Evolutionary conservation across 2,113 vertebrate genomes (phyloP).

Genomic region (Telmatochromis sp.): DNA sequence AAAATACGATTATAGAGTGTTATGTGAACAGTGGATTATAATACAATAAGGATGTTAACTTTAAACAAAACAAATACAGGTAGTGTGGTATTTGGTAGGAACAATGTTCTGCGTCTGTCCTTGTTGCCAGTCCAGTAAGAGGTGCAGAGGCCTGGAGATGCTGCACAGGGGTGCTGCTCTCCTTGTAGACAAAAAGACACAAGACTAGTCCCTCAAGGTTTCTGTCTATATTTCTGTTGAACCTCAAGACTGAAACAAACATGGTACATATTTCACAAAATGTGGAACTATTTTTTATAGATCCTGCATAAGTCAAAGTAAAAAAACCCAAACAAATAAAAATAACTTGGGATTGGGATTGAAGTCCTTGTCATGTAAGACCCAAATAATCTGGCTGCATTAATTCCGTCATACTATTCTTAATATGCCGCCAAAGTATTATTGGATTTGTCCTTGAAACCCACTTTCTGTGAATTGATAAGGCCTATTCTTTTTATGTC

Average conservation of each 20-base stretch:
- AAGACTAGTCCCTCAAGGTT: neutral
- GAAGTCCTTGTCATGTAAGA: neutral
- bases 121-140: neutral
- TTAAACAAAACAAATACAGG: neutral
- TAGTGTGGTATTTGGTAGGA: neutral
- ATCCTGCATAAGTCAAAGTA: neutral
- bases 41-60: neutral
- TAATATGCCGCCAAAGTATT: conserved; percentile 34
- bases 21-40: neutral
- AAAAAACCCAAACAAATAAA: neutral
- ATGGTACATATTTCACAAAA: neutral
- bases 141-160: neutral
- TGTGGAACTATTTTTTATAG: neutral
- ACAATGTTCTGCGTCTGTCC: neutral
- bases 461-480: conserved; percentile 51
- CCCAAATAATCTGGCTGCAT: conserved; percentile 18
- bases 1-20: neutral
- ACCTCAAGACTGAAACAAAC: neutral
- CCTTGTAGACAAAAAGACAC: neutral
- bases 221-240: neutral
- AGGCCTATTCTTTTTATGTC: conserved; percentile 35
- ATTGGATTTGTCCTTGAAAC: conserved; percentile 60
- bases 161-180: neutral
- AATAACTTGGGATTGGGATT: neutral
- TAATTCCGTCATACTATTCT: conserved; percentile 18